Evolutionary conservation across 1,140 invertebrate genomes (phyloP), one percentile per base, ranked within the genome.

Genomic region (Cherax destructor): DNA sequence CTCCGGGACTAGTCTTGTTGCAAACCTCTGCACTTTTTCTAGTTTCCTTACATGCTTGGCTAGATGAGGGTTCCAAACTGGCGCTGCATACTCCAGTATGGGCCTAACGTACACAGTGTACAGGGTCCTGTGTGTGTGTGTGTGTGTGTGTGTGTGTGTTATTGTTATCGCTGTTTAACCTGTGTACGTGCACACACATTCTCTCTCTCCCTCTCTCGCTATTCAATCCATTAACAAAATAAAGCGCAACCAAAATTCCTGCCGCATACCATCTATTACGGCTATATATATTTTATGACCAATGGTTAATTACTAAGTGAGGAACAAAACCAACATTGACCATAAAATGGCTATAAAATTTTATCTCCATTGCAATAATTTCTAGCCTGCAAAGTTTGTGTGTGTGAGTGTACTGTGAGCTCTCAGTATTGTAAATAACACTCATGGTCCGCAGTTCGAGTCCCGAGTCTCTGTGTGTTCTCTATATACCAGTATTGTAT

Each of bases 141-240:
- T 74, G 11, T 30, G n/a, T 74, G 24, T 65, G 18, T 65, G 16
- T 65, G 16, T 65, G 56, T 65, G 16, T 65, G 18, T 21, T 16
- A 16, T 5, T 65, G 0, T 65, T 16, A 65, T 59, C 9, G 56
- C 9, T 59, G 16, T 65, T 65, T 5, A 10, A 4, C 4, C 11
- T 13, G 11, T 16, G 10, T 65, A 16, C 10, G 30, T 41, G 30
- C 2, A 41, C 30, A 41, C 30, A 41, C 52, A 24, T 11, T 74
- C 69, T 74, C 69, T 74, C 69, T 74, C 69, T 74, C 69, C 24
- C 69, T 74, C 69, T 74, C 69, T 74, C n/a, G 4, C 69, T 69
- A 13, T 56, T 56, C 52, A 13, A 7, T 56, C 61, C 61, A 65
- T 65, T 16, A 65, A 18, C 5, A 16, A 41, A 65, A 65, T 65